Conservation (phyloP, 2,113 vertebrate genomes). For the Paedocypris sp. region DNA sequence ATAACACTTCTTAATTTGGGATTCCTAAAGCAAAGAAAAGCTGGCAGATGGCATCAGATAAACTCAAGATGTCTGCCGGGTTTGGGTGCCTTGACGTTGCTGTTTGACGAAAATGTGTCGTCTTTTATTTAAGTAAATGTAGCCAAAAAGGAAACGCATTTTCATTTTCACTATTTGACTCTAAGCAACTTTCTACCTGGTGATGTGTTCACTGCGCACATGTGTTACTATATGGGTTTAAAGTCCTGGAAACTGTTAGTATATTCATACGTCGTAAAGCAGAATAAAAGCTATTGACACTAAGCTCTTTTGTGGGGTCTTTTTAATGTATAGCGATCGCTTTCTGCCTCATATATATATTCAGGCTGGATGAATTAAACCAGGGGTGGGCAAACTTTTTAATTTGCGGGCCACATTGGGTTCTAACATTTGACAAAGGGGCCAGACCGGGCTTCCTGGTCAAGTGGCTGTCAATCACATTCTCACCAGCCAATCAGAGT, state of each 20-base stretch:
- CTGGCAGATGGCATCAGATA: conserved; percentile 8
- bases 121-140: conserved; percentile 41
- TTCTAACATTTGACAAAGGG: too few relatives aligned
- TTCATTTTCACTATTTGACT: conserved; percentile 18
- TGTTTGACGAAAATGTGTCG: conserved; percentile 51
- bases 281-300: conserved; percentile 22
- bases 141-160: conserved; percentile 13
- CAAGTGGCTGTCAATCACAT: too few relatives aligned
- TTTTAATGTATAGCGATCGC: too few relatives aligned
- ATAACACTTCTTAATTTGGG: conserved; percentile 37
- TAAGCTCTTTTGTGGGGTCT: neutral
- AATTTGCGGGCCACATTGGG: too few relatives aligned
- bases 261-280: neutral
- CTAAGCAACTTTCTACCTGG: conserved; percentile 9
- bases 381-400: too few relatives aligned
- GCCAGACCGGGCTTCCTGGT: too few relatives aligned
- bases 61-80: conserved; percentile 41
- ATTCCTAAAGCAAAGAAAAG: conserved; percentile 9
- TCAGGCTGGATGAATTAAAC: too few relatives aligned
- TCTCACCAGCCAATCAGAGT: too few relatives aligned
- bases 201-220: neutral
- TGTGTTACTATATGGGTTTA: neutral
- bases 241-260: conserved; percentile 14
- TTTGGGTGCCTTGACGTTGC: conserved; percentile 64
- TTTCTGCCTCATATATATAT: too few relatives aligned